Percentiles rank a stretch among this genome's conserved stretches.
Evolutionary conservation across 2,888 invertebrate species (phyloP).

Genomic region (Lepeophtheirus nordmannii): DNA sequence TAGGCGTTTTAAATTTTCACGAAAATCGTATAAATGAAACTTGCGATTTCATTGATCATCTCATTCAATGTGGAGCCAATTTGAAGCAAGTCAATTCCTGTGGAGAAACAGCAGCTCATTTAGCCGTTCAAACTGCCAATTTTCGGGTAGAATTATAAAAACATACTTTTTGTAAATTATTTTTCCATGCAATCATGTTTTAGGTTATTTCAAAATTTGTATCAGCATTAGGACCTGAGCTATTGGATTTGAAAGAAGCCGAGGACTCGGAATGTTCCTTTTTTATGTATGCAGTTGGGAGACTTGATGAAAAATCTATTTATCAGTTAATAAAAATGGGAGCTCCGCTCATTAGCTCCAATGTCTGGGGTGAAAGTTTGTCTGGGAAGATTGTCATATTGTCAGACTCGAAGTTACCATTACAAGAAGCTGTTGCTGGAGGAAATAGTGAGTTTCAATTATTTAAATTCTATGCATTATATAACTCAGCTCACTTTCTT

Average conservation of each 20-base stretch:
- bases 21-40: conserved; percentile 9
- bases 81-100: not conserved
- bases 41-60: conserved; percentile 14
- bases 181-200: not conserved
- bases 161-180: not conserved
- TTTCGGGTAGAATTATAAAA: conserved; percentile 3
- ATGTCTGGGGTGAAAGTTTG: not conserved
- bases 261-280: conserved; percentile 8
- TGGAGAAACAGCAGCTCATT: conserved; percentile 14
- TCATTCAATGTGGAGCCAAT: conserved; percentile 7
- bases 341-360: conserved; percentile 9
- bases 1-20: conserved; percentile 5
- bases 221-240: conserved; percentile 2
- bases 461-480: not conserved
- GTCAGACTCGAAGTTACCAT: conserved; percentile 5
- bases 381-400: not conserved
- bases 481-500: not conserved
- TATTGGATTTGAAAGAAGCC: not conserved
- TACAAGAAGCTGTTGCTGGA: conserved; percentile 16
- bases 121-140: conserved; percentile 10
- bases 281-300: conserved; percentile 20
- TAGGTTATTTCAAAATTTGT: conserved; percentile 16
- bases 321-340: conserved; percentile 4
- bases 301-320: conserved; percentile 15
- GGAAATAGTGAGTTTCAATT: conserved; percentile 8